Conservation (phyloP, 92 coral and sea anemone genomes). For the Epizoanthus ramosus region DNA sequence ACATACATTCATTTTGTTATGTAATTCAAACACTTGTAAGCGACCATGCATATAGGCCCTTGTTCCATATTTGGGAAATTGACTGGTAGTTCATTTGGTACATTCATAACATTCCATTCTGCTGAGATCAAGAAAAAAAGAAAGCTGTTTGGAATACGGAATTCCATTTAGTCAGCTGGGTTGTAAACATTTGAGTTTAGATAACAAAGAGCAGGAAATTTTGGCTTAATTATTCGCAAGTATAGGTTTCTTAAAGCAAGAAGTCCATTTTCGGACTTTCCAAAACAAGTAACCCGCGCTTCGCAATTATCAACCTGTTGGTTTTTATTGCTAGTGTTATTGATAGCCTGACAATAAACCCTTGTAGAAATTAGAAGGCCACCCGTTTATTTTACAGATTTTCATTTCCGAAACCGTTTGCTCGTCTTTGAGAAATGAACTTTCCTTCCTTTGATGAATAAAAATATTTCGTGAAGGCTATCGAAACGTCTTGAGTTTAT, state of each 20-base stretch:
- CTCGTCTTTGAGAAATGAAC: neutral
- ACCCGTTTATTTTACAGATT: constrained; percentile 9
- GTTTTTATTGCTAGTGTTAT: neutral
- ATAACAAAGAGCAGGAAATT: neutral
- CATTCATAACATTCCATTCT: constrained; percentile 8
- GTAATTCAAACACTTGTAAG: constrained; percentile 11
- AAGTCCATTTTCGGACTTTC: neutral
- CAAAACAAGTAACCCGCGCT: neutral
- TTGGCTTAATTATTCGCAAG: neutral
- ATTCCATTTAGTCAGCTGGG: neutral
- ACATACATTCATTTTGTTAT: neutral
- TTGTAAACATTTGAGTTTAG: neutral
- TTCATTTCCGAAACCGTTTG: neutral
- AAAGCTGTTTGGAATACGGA: neutral
- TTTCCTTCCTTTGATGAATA: neutral
- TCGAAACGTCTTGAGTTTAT: neutral
- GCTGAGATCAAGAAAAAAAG: neutral
- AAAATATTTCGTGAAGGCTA: neutral
- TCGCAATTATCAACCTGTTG: constrained; percentile 14
- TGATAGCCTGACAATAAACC: neutral
- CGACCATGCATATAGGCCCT: neutral
- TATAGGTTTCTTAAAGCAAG: neutral
- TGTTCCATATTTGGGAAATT: neutral
- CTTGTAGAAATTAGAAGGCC: neutral
- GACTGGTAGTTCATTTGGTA: constrained; percentile 12